Evolutionary conservation across 2,797 vertebrate genomes (phyloP).

Genomic region (Nannoperca australis): DNA sequence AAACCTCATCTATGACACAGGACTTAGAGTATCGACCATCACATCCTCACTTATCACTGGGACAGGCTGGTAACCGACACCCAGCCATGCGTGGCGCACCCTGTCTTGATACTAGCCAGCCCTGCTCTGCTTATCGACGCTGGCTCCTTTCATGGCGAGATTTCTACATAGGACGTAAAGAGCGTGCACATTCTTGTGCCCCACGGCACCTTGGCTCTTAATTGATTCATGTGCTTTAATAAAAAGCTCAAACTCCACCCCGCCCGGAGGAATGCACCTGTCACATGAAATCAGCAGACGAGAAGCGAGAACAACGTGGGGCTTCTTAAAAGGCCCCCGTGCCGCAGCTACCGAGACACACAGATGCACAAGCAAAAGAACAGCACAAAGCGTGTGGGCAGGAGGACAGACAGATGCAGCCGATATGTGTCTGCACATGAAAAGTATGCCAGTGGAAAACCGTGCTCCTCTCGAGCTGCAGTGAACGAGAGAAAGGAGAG

Average conservation of each 20-base stretch:
- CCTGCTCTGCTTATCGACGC: conserved; percentile 14
- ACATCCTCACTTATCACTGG: conserved; percentile 39
- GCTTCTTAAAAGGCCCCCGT: conserved; percentile 38
- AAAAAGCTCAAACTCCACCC: conserved; percentile 47
- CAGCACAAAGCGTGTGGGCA: conserved; percentile 4
- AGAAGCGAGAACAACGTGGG: conserved; percentile 47
- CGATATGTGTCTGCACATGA: conserved; percentile 39
- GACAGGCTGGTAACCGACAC: conserved; percentile 54
- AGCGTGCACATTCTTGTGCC: conserved; percentile 6
- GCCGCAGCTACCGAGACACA: conserved; percentile 21
- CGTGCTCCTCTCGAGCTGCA: conserved; percentile 7
- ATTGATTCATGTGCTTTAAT: conserved; percentile 69
- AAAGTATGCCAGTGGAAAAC: conserved; percentile 37
- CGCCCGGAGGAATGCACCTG: conserved; percentile 72
- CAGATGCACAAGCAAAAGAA: conserved; percentile 35
- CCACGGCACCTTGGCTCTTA: conserved; percentile 8
- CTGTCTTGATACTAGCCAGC: conserved; percentile 24
- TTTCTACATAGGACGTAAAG: conserved; percentile 8
- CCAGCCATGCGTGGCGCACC: conserved; percentile 47
- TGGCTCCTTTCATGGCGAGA: conserved; percentile 35
- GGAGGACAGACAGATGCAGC: conserved; percentile 51
- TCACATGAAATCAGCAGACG: conserved; percentile 65
- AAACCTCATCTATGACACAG: conserved; percentile 41
- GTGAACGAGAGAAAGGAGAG: not conserved
- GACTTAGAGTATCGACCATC: conserved; percentile 42